Evolutionary conservation across 2,888 invertebrate genomes (phyloP).

Genomic region (Campoplex capitator): DNA sequence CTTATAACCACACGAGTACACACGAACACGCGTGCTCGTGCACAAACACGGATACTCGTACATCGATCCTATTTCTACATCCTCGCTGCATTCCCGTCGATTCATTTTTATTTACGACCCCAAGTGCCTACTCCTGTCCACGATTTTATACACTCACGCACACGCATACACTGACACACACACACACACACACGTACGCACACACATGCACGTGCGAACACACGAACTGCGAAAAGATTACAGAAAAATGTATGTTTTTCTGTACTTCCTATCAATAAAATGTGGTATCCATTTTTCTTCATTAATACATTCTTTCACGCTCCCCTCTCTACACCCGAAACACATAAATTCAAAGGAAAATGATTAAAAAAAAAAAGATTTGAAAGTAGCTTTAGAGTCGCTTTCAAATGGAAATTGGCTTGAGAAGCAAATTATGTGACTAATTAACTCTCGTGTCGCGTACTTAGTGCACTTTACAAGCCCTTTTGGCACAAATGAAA

Average conservation of each 20-base stretch:
- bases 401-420: neutral
- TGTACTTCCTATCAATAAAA: neutral
- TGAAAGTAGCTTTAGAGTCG: neutral
- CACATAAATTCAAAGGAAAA: neutral
- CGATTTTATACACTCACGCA: slow-evolving; percentile 20
- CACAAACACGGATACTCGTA: neutral
- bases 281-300: neutral
- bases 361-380: neutral
- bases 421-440: neutral
- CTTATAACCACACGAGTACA: neutral
- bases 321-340: neutral
- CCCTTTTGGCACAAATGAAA: neutral
- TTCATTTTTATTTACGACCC: slow-evolving; percentile 80
- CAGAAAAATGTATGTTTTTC: neutral
- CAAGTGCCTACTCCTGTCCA: slow-evolving; percentile 43
- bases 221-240: neutral
- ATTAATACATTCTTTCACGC: neutral
- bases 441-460: neutral
- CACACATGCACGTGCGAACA: neutral
- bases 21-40: neutral
- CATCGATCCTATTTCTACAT: slow-evolving; percentile 54
- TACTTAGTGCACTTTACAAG: slow-evolving; percentile 1
- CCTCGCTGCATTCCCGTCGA: slow-evolving; percentile 70
- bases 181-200: neutral
- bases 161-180: neutral